phyloP scores from a whole-genome alignment of 2,113 vertebrate genomes.

The Scartelaos histophorus region DNA sequence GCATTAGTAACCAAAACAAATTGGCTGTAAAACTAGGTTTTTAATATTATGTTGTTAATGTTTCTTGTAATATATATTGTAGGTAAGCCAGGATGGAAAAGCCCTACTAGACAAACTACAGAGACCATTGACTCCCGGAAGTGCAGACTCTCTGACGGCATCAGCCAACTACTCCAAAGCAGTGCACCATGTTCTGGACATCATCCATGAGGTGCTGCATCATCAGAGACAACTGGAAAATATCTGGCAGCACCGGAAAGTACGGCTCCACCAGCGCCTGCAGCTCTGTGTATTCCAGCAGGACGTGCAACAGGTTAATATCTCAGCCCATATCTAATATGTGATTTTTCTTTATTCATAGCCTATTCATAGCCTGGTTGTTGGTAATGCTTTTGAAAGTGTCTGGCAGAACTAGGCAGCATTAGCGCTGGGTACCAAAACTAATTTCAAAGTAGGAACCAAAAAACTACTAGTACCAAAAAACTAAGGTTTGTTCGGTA shows the following conservation, averaged over 20 bases:
- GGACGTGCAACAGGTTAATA: conserved; percentile 92
- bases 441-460: too few relatives aligned
- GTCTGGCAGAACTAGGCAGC: not conserved
- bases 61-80: not conserved
- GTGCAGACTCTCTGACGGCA: conserved; percentile 91
- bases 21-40: too few relatives aligned
- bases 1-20: too few relatives aligned
- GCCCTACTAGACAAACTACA: conserved; percentile 96
- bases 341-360: not conserved
- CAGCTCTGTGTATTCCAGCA: conserved; percentile 98
- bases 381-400: not conserved
- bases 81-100: conserved; percentile 99
- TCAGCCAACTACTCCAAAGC: conserved; percentile 99
- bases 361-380: not conserved
- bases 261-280: conserved; percentile 95
- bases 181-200: conserved; percentile 93
- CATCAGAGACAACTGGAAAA: conserved; percentile 97
- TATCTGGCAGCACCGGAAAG: conserved; percentile 99
- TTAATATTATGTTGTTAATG: too few relatives aligned
- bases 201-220: conserved; percentile 96
- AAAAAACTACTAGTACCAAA: too few relatives aligned
- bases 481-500: too few relatives aligned
- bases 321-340: not conserved
- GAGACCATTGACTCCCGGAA: conserved; percentile 92
- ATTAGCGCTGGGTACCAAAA: too few relatives aligned